Evolutionary conservation across 2,113 vertebrate genomes (phyloP).

Genomic region (Climacteris rufus): DNA sequence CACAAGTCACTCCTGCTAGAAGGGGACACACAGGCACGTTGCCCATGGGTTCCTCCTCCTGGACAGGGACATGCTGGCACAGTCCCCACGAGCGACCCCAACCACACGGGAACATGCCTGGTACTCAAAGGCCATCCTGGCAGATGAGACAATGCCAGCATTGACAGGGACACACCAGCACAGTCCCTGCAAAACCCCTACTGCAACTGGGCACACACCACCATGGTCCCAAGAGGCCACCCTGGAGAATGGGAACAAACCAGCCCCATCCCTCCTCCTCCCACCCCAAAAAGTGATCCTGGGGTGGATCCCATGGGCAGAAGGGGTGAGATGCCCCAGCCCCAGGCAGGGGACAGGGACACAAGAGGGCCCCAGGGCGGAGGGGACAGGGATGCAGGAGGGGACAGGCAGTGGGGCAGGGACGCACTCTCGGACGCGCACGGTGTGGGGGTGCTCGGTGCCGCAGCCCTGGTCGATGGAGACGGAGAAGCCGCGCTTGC

Average conservation of each 20-base stretch:
- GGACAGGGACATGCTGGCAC: neutral
- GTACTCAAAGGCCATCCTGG: neutral
- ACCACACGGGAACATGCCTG: fast-evolving
- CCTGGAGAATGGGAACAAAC: neutral
- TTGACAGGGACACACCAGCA: neutral
- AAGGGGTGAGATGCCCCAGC: neutral
- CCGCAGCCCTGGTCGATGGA: slow-evolving; percentile 85
- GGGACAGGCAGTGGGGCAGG: neutral
- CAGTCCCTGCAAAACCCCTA: neutral
- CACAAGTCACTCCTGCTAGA: neutral
- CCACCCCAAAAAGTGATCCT: neutral
- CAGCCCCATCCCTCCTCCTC: neutral
- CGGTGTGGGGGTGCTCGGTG: slow-evolving; percentile 81
- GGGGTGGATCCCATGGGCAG: neutral
- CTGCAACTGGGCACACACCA: fast-evolving
- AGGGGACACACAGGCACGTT: neutral
- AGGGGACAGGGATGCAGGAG: neutral
- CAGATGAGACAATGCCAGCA: fast-evolving
- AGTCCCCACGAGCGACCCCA: neutral
- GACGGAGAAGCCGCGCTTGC: slow-evolving; percentile 89
- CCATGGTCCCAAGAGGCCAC: fast-evolving
- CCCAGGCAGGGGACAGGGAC: neutral
- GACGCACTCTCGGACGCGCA: slow-evolving; percentile 91
- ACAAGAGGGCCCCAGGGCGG: neutral
- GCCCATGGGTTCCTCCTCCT: neutral